Conservation (phyloP, 2,888 invertebrate genomes). For the Morpho helenor region DNA sequence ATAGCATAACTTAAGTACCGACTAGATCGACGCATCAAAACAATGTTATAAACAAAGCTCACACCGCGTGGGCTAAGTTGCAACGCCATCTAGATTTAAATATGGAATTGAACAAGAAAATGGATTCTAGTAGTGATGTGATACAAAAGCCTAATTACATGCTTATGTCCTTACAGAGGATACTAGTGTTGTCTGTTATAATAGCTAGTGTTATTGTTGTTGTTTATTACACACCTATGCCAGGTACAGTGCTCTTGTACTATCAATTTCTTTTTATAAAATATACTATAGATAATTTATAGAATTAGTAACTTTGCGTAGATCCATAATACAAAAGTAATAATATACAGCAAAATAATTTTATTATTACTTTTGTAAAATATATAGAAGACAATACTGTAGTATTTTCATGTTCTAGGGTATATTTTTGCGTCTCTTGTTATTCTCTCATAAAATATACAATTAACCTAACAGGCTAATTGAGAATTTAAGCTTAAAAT, state of each 20-base stretch:
- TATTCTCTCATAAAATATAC: too few relatives aligned
- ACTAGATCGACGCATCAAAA: slow-evolving; percentile 19
- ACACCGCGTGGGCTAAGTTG: slow-evolving; percentile 2
- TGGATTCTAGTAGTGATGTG: slow-evolving; percentile 39
- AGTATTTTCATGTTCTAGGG: too few relatives aligned
- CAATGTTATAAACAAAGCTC: slow-evolving; percentile 27
- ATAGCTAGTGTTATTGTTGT: slow-evolving; percentile 83
- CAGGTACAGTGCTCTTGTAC: slow-evolving; percentile 68
- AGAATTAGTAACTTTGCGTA: too few relatives aligned
- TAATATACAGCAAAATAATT: too few relatives aligned
- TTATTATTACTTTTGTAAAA: too few relatives aligned
- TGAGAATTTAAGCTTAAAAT: too few relatives aligned
- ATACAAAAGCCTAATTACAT: slow-evolving; percentile 71
- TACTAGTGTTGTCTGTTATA: slow-evolving; percentile 82
- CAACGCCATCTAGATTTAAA: background rate
- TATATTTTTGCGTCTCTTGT: too few relatives aligned
- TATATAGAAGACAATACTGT: too few relatives aligned
- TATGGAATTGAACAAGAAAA: slow-evolving; percentile 59
- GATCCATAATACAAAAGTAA: too few relatives aligned
- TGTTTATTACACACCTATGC: slow-evolving; percentile 85
- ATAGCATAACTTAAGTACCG: slow-evolving; percentile 18
- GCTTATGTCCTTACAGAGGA: slow-evolving; percentile 81
- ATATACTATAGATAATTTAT: too few relatives aligned
- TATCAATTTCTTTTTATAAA: background rate
- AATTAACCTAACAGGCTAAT: too few relatives aligned